Evolutionary conservation across 2,888 invertebrate species (phyloP).

Genomic region (Dryomyza anilis): DNA sequence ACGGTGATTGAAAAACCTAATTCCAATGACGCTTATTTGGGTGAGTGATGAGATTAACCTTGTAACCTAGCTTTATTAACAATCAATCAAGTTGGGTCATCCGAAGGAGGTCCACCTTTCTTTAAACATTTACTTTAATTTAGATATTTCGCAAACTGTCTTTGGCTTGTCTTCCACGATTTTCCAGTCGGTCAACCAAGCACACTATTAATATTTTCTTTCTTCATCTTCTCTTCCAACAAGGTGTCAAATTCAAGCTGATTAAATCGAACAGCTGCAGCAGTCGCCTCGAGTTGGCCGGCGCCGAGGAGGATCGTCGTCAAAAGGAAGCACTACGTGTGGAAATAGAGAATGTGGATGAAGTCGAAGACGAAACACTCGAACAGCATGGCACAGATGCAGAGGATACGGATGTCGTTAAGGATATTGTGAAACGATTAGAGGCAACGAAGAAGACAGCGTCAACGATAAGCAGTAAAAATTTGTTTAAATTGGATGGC

Average conservation of each 20-base stretch:
- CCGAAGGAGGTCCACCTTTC: too few species aligned
- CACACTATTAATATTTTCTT: neutral
- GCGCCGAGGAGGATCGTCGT: slow-evolving; percentile 59
- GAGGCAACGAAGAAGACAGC: slow-evolving; percentile 45
- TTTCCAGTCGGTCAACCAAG: too few species aligned
- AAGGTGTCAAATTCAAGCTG: slow-evolving; percentile 77
- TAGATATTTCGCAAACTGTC: too few species aligned
- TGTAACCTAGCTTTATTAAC: neutral
- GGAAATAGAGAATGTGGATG: slow-evolving; percentile 18
- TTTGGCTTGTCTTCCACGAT: too few species aligned
- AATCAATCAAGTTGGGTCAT: too few species aligned
- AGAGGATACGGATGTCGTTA: slow-evolving; percentile 57
- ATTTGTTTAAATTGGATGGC: slow-evolving; percentile 6
- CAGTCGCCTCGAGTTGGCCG: slow-evolving; percentile 79
- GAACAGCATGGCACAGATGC: slow-evolving; percentile 29
- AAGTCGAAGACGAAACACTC: slow-evolving; percentile 13
- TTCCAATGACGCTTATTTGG: slow-evolving; percentile 42
- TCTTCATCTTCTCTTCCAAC: neutral
- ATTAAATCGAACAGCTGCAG: slow-evolving; percentile 88
- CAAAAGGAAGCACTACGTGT: neutral
- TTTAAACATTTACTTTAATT: too few species aligned
- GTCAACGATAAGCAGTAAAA: slow-evolving; percentile 13
- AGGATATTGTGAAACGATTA: slow-evolving; percentile 58
- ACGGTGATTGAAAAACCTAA: neutral
- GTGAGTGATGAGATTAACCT: slow-evolving; percentile 32